phyloP scores from a whole-genome alignment of 2,888 invertebrate species.

The Blera fallax region DNA sequence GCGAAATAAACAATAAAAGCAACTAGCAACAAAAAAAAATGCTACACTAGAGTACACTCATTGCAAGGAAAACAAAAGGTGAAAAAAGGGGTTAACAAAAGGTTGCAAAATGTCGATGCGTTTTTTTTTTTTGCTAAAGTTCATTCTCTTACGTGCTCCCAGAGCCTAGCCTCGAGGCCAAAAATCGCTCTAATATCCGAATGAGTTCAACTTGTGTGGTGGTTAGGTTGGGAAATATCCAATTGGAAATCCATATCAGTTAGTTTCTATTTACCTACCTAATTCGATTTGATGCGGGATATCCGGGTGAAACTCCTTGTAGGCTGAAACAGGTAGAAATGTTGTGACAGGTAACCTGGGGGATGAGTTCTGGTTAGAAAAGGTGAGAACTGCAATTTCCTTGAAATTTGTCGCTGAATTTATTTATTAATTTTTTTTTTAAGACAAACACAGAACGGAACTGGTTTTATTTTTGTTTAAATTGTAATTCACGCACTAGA shows the following conservation, averaged over 20 bases:
- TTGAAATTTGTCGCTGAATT: slow-evolving; percentile 16
- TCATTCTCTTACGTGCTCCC: slow-evolving; percentile 11
- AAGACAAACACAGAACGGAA: slow-evolving; percentile 24
- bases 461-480: slow-evolving; percentile 70
- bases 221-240: background rate
- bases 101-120: slow-evolving; percentile 40
- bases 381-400: background rate
- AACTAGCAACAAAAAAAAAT: slow-evolving; percentile 9
- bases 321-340: slow-evolving; percentile 10
- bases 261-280: slow-evolving; percentile 59
- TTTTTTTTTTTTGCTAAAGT: slow-evolving; percentile 20
- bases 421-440: slow-evolving; percentile 19
- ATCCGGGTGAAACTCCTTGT: slow-evolving; percentile 42
- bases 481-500: slow-evolving; percentile 43
- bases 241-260: slow-evolving; percentile 3
- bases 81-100: slow-evolving; percentile 50
- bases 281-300: background rate
- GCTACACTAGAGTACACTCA: background rate
- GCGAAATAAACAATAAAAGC: slow-evolving; percentile 32
- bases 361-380: background rate
- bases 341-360: slow-evolving; percentile 9
- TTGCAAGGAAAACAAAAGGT: slow-evolving; percentile 3
- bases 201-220: background rate
- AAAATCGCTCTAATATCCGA: background rate
- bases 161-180: slow-evolving; percentile 1